These are phyloP conservation scores for Nothocercus julius DNA, from an alignment of 2,113 vertebrate species.

Conservation along the genomic window DNA sequence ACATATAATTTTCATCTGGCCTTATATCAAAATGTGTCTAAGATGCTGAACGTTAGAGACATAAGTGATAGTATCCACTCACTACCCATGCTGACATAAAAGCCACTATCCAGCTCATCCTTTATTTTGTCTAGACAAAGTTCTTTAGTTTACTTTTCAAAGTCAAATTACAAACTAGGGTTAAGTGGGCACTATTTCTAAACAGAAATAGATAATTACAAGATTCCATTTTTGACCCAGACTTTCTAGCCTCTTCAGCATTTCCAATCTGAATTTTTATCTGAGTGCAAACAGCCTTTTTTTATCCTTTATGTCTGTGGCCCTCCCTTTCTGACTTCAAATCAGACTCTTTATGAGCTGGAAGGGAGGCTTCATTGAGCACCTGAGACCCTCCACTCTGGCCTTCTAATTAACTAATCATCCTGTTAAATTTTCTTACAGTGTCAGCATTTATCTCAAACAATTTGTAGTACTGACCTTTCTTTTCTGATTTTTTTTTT, in stretches of 20 bases:
- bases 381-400: neutral
- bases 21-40: neutral
- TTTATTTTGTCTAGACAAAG: neutral
- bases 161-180: neutral
- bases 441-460: neutral
- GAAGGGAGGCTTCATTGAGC: neutral
- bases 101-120: neutral
- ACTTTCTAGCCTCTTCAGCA: neutral
- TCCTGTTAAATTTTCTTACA: neutral
- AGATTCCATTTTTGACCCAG: neutral
- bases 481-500: neutral
- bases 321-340: neutral
- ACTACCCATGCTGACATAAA: neutral
- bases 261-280: neutral
- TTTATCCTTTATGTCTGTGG: neutral
- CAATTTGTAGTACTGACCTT: neutral
- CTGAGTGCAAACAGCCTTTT: neutral
- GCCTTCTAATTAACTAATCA: neutral
- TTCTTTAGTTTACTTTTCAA: neutral
- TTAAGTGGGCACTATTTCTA: neutral
- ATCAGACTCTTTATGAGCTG: neutral
- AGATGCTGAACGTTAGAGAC: neutral
- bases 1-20: neutral
- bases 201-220: neutral
- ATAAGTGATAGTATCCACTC: neutral